Evolutionary conservation across 2,797 vertebrate species (phyloP).

Genomic region (Tangara arthus): DNA sequence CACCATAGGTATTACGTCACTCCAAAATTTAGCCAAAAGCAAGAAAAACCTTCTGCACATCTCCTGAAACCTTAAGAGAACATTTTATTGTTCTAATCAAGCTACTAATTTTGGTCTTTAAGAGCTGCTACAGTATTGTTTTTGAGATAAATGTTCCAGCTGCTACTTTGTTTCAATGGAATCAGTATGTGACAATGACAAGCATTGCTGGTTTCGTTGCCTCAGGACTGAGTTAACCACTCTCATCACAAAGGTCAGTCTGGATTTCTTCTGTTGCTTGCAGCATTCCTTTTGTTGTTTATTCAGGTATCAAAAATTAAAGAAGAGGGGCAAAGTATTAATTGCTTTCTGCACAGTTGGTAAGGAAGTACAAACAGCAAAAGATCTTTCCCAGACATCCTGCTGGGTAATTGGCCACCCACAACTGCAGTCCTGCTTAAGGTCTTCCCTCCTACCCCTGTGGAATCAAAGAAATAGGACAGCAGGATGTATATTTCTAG

Average conservation of each 20-base stretch:
- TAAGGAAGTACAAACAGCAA: not conserved
- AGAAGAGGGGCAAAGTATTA: not conserved
- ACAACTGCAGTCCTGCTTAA: not conserved
- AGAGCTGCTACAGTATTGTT: not conserved
- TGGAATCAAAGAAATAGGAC: not conserved
- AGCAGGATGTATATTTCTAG: not conserved
- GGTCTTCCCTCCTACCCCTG: not conserved
- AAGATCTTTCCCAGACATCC: not conserved
- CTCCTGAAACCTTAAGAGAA: not conserved
- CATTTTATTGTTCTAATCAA: not conserved
- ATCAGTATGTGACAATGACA: not conserved
- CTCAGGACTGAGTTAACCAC: not conserved
- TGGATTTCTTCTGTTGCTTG: not conserved
- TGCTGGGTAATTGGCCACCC: not conserved
- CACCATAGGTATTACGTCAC: not conserved
- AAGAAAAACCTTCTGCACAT: not conserved
- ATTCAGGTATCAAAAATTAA: not conserved
- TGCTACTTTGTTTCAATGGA: not conserved
- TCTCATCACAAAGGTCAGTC: not conserved
- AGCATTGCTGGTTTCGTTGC: not conserved
- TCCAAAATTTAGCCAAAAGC: not conserved
- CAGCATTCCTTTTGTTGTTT: not conserved
- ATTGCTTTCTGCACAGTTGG: not conserved
- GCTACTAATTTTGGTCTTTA: not conserved
- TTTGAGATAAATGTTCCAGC: not conserved